Conservation (phyloP, 2,113 vertebrate genomes). For the Petrocephalus zakoni region DNA sequence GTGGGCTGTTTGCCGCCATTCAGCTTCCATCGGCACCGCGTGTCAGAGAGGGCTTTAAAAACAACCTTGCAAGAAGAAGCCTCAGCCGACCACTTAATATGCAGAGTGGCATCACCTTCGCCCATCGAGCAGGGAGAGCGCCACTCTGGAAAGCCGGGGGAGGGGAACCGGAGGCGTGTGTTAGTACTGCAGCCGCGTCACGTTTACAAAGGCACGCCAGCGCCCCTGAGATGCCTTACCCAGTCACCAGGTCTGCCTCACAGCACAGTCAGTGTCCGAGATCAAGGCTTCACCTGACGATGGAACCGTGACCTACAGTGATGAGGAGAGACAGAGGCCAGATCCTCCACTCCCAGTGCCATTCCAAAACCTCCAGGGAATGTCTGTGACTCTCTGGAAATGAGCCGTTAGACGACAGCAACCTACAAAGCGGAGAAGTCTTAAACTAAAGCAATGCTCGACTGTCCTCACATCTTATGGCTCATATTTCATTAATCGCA, state of each 20-base stretch:
- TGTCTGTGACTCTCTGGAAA: background rate
- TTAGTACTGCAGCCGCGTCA: conserved; percentile 15
- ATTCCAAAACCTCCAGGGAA: background rate
- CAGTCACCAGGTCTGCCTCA: conserved; percentile 15
- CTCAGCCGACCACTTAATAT: conserved; percentile 14
- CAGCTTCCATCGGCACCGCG: background rate
- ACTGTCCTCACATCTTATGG: background rate
- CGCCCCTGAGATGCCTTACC: background rate
- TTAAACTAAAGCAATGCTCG: background rate
- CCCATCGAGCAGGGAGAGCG: conserved; percentile 1
- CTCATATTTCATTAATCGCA: background rate
- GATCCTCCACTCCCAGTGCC: background rate
- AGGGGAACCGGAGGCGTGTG: background rate
- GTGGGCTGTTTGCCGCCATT: background rate
- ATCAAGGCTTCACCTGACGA: background rate
- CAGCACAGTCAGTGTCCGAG: background rate
- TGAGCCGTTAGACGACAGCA: background rate
- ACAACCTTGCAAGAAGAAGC: background rate
- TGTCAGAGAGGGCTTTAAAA: background rate
- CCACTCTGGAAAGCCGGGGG: conserved; percentile 13
- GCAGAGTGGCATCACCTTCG: background rate
- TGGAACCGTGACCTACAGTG: background rate
- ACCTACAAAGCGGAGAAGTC: background rate
- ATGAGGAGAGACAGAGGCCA: background rate
- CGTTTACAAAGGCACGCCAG: conserved; percentile 26